Conservation (phyloP, 2,797 vertebrate genomes). For the Alca torda region DNA sequence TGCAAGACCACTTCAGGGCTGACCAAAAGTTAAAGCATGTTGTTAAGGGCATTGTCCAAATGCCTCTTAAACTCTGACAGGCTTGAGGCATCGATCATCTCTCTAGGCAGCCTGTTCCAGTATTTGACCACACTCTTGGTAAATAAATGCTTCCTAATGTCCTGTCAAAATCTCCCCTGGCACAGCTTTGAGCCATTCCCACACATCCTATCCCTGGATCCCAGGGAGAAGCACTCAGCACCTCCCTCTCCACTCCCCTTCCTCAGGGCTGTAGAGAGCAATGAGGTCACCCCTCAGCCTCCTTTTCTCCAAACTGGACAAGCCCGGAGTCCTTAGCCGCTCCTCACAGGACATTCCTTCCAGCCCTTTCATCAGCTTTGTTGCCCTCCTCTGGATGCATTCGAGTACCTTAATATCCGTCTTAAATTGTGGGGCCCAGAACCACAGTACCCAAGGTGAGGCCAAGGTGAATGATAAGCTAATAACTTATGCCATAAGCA, state of each 20-base stretch:
- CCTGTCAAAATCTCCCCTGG: background rate
- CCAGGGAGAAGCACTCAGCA: background rate
- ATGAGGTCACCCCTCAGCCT: background rate
- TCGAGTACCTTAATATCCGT: background rate
- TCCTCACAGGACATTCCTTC: background rate
- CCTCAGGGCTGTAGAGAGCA: background rate
- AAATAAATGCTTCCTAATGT: background rate
- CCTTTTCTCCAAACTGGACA: background rate
- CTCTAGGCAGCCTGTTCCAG: background rate
- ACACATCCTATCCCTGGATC: background rate
- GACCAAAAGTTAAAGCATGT: background rate
- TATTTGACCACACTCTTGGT: background rate
- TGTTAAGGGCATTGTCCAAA: background rate
- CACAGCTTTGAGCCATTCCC: background rate
- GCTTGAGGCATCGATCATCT: fast-evolving
- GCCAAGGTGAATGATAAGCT: background rate
- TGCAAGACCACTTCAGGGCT: background rate
- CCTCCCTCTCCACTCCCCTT: background rate
- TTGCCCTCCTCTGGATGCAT: background rate
- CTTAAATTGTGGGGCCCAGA: background rate
- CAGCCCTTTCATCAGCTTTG: background rate
- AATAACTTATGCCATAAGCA: background rate
- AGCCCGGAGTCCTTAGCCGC: background rate
- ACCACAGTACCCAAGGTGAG: background rate
- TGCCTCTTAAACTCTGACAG: background rate